phyloP scores from a whole-genome alignment of 2,113 vertebrate genomes.

The Dinomys branickii region DNA sequence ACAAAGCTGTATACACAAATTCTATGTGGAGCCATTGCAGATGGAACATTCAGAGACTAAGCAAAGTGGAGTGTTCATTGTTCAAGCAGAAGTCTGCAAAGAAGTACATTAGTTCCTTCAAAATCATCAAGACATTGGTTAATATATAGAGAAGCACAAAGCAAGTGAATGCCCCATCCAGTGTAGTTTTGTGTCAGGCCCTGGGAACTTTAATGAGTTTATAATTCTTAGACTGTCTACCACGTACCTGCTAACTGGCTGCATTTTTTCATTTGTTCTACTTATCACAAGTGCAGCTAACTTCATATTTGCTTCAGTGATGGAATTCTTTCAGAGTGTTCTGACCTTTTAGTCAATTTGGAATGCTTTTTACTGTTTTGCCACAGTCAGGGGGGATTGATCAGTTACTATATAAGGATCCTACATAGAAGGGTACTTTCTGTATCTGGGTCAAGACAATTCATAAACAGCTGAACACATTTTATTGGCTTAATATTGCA shows the following conservation, averaged over 20 bases:
- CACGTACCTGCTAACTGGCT: not conserved
- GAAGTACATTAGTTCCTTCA: constrained; percentile 15
- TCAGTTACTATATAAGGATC: constrained; percentile 22
- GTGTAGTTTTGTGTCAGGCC: constrained; percentile 18
- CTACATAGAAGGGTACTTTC: constrained; percentile 33
- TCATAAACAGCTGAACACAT: constrained; percentile 61
- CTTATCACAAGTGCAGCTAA: constrained; percentile 56
- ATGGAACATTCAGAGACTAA: not conserved
- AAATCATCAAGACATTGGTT: constrained; percentile 34
- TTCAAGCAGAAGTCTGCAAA: constrained; percentile 35
- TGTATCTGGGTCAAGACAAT: constrained; percentile 66
- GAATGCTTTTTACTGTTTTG: constrained; percentile 68
- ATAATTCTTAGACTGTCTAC: constrained; percentile 53
- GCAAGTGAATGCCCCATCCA: constrained; percentile 28
- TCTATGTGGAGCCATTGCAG: not conserved
- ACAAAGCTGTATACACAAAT: not conserved
- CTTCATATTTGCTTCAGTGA: constrained; percentile 50
- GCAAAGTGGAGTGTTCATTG: constrained; percentile 19
- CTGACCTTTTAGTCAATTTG: constrained; percentile 73
- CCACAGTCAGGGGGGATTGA: constrained; percentile 61
- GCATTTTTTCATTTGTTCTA: constrained; percentile 49
- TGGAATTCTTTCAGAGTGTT: constrained; percentile 61
- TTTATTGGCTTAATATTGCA: constrained; percentile 76
- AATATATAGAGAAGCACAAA: constrained; percentile 63
- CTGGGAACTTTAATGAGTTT: constrained; percentile 63